Percentiles rank a stretch among this genome's conserved stretches.
phyloP scores from a whole-genome alignment of 2,888 invertebrate genomes.

The Caenorhabditis sinica region DNA sequence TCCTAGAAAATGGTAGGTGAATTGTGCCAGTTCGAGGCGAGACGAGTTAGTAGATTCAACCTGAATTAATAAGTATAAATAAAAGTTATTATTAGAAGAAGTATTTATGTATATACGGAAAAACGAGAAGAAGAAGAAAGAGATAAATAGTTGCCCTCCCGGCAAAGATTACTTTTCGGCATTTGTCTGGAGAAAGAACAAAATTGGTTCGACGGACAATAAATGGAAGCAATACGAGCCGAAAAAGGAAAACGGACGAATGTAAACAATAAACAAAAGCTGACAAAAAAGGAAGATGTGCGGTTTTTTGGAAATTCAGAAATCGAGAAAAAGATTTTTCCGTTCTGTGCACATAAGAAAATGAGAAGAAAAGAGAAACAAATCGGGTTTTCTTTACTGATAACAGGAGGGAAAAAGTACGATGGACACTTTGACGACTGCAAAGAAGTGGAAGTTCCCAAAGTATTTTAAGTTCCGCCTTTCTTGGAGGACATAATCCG shows the following conservation, averaged over 20 bases:
- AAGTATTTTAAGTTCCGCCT: conserved; percentile 24
- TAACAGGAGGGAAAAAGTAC: conserved; percentile 15
- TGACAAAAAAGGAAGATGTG: neutral
- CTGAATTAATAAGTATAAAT: conserved; percentile 43
- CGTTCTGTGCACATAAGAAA: conserved; percentile 22
- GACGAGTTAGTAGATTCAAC: conserved; percentile 15
- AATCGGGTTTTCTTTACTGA: conserved; percentile 18
- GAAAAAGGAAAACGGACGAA: conserved; percentile 20
- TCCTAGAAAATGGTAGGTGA: conserved; percentile 54
- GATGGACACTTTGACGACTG: conserved; percentile 21
- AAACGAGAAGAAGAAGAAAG: neutral
- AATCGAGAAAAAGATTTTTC: neutral
- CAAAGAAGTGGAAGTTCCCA: conserved; percentile 12
- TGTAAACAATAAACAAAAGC: conserved; percentile 57
- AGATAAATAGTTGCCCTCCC: conserved; percentile 17
- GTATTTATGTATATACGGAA: neutral
- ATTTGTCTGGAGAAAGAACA: conserved; percentile 11
- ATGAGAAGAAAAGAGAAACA: conserved; percentile 14
- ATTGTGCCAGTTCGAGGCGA: conserved; percentile 11
- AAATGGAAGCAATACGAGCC: conserved; percentile 16
- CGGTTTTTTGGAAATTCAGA: neutral
- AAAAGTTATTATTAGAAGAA: neutral
- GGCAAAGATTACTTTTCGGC: conserved; percentile 42
- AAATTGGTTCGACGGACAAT: conserved; percentile 30
- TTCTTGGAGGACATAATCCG: conserved; percentile 49